Evolutionary conservation across 2,888 invertebrate genomes (phyloP), one percentile per base, ranked within the genome.

Genomic region (Melieria picta): DNA sequence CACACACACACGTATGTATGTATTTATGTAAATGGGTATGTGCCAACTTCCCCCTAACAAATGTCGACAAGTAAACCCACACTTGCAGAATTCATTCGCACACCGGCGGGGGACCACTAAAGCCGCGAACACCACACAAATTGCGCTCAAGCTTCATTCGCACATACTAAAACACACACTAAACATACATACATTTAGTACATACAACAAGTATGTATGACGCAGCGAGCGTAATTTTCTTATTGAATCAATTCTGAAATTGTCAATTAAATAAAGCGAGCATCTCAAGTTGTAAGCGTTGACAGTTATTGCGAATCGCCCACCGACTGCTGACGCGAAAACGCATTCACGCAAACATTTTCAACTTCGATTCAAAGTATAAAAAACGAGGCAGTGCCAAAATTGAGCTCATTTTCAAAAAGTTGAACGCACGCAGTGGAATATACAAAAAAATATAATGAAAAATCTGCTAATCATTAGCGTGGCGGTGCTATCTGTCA

Each of bases 161-260:
- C 58, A 66, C 16, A 57, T n/a, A 47, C 7, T 16, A 5, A 9
- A 43, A 56, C 48, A 52, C 43, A 65, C 42, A 43, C 30, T 7
- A 11, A 43, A 13, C 7, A 11, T 57, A 66, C 9, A 47, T 66
- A 43, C 5, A 60, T 50, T 48, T 13, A 6, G 43, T 66, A 42
- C 47, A 5, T 11, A 47, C 47, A 69, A 45, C 16, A 42, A 42
- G 7, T n/a, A 48, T 47, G 55, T 30, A 60, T 69, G 64, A 57
- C 65, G 65, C 64, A 50, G 64, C 50, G 47, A 60, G 65, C 61
- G 65, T 74, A 72, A 74, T 65, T 78, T 69, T 77, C 75, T 75
- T 77, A 83, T 82, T 81, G 75, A 81, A 81, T 81, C 78, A 81
- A 80, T 72, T 66, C 48, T 72, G 69, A 74, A 75, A 66, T 74